A percentile compares a stretch with the other conserved stretches of the same genome.
phyloP scores from a whole-genome alignment of 2,888 invertebrate genomes.

The Tanytarsus gracilentus region DNA sequence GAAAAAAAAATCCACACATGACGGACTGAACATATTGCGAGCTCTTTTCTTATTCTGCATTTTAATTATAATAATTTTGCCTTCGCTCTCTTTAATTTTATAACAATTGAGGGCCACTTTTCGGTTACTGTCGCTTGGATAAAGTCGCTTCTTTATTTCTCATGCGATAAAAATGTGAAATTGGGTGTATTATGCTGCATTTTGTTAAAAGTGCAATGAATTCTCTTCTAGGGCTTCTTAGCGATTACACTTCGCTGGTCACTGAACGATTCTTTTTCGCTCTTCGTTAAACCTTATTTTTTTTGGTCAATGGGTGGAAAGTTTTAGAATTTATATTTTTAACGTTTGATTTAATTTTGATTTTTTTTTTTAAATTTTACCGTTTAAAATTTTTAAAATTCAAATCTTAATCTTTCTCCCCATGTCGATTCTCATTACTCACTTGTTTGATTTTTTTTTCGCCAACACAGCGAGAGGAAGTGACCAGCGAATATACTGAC shows the following conservation, averaged over 20 bases:
- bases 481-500: no score
- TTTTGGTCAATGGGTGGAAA: no score
- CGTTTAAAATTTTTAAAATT: no score
- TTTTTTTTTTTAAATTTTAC: no score
- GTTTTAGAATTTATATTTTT: no score
- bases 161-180: no score
- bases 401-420: no score
- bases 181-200: not conserved
- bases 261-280: not conserved
- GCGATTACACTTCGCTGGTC: conserved; percentile 26
- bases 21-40: conserved; percentile 15
- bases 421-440: no score
- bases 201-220: not conserved
- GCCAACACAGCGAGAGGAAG: no score
- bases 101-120: conserved; percentile 9
- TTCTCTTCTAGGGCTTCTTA: conserved; percentile 21
- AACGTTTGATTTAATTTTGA: no score
- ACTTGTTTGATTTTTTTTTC: no score
- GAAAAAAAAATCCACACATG: conserved; percentile 25
- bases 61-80: conserved; percentile 26
- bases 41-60: not conserved
- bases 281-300: not conserved
- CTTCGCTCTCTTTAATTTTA: conserved; percentile 8
- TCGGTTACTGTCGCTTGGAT: conserved; percentile 23
- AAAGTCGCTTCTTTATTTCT: no score